Evolutionary conservation across 2,888 invertebrate species (phyloP), one percentile per base, ranked within the genome.

Genomic region (Sarcophaga variegata): DNA sequence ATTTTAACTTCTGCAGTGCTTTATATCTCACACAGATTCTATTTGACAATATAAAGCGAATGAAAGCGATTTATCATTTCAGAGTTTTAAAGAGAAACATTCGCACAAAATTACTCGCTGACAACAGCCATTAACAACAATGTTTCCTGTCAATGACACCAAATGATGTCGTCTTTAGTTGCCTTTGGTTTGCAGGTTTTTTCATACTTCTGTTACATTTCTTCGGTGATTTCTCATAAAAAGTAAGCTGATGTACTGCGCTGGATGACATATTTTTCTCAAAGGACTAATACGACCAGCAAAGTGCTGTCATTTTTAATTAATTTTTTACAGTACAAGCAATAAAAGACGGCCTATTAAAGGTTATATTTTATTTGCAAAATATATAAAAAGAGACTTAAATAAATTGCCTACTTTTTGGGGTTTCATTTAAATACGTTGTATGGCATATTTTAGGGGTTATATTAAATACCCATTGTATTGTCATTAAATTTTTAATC

Each of bases 101-200:
- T 37, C 22, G 47, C 20, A 22, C 6, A 54, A 17, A 47, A 12
- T 47, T 69, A 27, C 12, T 6, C 25, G 22, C 70, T 71, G 25
- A 71, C 70, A 71, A 25, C 25, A 27, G 27, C 54, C 69, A 69
- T 69, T 49, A 20, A 22, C 14, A 37, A n/a, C 20, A 49, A 47
- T 47, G 10, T 45, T 5, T n/a, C 10, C 49, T 14, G 20, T 14
- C 20, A 22, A 17, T 14, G 2, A 49, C 14, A 45, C 54, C 70
- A 54, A 71, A 71, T 71, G 70, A 27, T 70, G 70, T 49, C 49
- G 49, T 25, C 25, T 70, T 49, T 25, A 17, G 25, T 25, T 22
- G 54, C 1, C 2, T 54, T 4, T 0, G 54, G 6, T 49, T 49
- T 69, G 4, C 47, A 0, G 47, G 47, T 17, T 54, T 54, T 14